Conservation (phyloP, 2,113 vertebrate genomes). For the Pelusios castaneus region DNA sequence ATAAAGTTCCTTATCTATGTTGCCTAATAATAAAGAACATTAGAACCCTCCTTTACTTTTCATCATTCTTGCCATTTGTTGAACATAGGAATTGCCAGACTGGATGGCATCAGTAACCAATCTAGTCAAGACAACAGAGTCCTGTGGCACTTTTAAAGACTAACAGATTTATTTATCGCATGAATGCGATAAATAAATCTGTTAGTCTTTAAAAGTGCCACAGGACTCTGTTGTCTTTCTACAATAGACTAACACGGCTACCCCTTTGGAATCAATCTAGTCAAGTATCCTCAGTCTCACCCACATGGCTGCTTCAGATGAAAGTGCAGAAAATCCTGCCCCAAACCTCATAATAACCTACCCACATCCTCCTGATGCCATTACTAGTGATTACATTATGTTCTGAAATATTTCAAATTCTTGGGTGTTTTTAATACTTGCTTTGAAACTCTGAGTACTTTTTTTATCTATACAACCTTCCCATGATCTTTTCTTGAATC, state of each 20-base stretch:
- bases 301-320: neutral
- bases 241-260: too few relatives aligned
- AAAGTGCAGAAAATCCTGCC: neutral
- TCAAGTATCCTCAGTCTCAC: neutral
- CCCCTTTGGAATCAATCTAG: too few relatives aligned
- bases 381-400: neutral
- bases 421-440: neutral
- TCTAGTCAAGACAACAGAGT: neutral
- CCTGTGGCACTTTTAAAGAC: too few relatives aligned
- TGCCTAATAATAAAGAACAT: neutral
- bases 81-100: neutral
- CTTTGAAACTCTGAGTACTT: neutral
- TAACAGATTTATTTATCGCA: too few relatives aligned
- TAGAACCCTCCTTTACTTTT: accelerated
- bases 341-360: neutral
- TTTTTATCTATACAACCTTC: neutral
- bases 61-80: neutral
- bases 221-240: too few relatives aligned
- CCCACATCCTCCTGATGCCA: neutral
- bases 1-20: neutral
- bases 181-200: too few relatives aligned
- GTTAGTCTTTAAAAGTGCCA: too few relatives aligned
- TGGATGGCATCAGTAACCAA: accelerated
- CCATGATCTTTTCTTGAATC: neutral
- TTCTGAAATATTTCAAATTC: neutral